A percentile compares a stretch with the other conserved stretches of the same genome.
phyloP scores from a whole-genome alignment of 2,888 invertebrate genomes.

The Diaprepes abbreviatus region DNA sequence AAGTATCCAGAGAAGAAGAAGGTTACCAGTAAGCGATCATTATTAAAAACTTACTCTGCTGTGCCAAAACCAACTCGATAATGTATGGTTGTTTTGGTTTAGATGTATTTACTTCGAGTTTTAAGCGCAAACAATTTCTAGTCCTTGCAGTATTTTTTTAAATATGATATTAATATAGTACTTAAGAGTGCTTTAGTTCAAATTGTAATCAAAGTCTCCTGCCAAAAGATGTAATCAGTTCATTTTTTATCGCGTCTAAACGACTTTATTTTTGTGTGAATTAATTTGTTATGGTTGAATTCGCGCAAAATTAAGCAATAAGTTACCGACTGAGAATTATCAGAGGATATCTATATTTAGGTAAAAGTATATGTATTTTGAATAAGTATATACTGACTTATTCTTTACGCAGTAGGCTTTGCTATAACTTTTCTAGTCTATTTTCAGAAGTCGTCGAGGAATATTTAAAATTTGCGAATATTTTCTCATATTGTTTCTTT shows the following conservation, averaged over 20 bases:
- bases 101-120: background rate
- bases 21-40: slow-evolving; percentile 53
- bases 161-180: slow-evolving; percentile 18
- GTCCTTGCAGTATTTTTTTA: slow-evolving; percentile 29
- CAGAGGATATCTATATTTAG: background rate
- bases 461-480: background rate
- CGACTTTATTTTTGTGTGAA: background rate
- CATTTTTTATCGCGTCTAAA: background rate
- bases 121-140: slow-evolving; percentile 21
- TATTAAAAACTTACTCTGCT: slow-evolving; percentile 56
- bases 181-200: slow-evolving; percentile 17
- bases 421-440: background rate
- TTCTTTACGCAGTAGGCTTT: slow-evolving; percentile 11
- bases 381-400: background rate
- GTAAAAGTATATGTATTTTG: background rate
- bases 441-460: background rate
- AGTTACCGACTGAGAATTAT: no score
- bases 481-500: background rate
- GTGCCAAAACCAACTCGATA: slow-evolving; percentile 54
- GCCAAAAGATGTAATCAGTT: slow-evolving; percentile 9
- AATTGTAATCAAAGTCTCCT: slow-evolving; percentile 18
- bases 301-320: background rate
- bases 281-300: background rate
- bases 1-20: slow-evolving; percentile 63
- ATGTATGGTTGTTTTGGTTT: slow-evolving; percentile 11